These are phyloP conservation scores for Bradypodion ventrale DNA, from an alignment of 2,797 vertebrate species.

Conservation along the genomic window DNA sequence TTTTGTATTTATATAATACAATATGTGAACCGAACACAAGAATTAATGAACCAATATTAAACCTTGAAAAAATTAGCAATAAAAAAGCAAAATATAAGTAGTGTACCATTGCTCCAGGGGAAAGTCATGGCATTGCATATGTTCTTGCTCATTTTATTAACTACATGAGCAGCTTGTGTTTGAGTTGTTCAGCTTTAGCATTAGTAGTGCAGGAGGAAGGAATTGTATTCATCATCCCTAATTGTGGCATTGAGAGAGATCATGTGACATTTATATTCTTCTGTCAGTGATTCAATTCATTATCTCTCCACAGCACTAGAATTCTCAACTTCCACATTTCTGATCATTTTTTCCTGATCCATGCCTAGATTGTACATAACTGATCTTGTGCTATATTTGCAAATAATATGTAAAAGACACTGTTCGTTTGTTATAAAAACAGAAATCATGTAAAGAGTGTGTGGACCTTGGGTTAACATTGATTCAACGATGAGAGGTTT, in stretches of 20 bases:
- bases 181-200: neutral
- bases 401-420: conserved; percentile 37
- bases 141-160: neutral
- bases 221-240: neutral
- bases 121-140: neutral
- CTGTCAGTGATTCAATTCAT: neutral
- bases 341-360: neutral
- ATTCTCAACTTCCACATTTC: neutral
- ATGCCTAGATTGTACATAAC: neutral
- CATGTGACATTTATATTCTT: neutral
- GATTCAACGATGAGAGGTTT: conserved; percentile 23
- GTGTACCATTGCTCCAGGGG: neutral
- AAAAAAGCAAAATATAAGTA: neutral
- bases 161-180: neutral
- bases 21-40: neutral
- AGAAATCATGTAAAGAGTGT: conserved; percentile 28
- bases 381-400: conserved; percentile 25
- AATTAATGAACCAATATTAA: neutral
- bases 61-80: neutral
- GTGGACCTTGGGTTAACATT: conserved; percentile 22
- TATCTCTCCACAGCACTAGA: neutral
- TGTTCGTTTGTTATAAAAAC: conserved; percentile 45
- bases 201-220: neutral
- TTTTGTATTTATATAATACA: neutral
- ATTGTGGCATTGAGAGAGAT: neutral